A percentile compares a stretch with the other conserved stretches of the same genome.
Conservation (phyloP, 2,888 invertebrate species). For the Carabus problematicus region DNA sequence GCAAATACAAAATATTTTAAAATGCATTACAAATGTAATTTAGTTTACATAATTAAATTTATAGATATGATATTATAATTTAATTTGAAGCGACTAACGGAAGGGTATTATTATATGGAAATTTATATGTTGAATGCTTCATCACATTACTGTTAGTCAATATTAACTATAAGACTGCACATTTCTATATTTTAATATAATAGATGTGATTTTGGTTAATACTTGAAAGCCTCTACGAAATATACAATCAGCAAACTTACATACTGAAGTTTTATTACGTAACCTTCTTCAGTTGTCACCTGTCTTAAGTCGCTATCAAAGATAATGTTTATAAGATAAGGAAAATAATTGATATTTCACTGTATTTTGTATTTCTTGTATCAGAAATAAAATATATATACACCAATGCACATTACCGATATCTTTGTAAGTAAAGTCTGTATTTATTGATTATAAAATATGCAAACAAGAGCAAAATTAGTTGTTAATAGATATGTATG, state of each 20-base stretch:
- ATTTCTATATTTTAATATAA: constrained; percentile 34
- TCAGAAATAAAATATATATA: too few species aligned
- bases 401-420: constrained; percentile 22
- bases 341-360: too few species aligned
- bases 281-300: too few species aligned
- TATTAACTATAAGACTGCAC: constrained; percentile 24
- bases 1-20: too few species aligned
- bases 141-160: constrained; percentile 18
- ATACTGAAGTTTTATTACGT: background rate
- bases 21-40: too few species aligned
- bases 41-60: background rate
- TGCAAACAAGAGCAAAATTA: constrained; percentile 22
- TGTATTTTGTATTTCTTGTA: too few species aligned
- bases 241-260: background rate
- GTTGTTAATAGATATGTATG: background rate
- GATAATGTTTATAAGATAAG: too few species aligned
- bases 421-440: constrained; percentile 40
- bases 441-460: too few species aligned
- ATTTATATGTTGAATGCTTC: constrained; percentile 7
- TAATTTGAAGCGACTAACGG: too few species aligned
- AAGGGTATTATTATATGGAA: too few species aligned
- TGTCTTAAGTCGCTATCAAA: too few species aligned
- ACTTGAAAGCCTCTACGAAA: constrained; percentile 6
- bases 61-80: background rate
- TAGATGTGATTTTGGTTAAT: constrained; percentile 21